A percentile compares a stretch with the other conserved stretches of the same genome.
phyloP scores from a whole-genome alignment of 35 echinoderm and acorn worm genomes.

The Ophiothrix spiculata region DNA sequence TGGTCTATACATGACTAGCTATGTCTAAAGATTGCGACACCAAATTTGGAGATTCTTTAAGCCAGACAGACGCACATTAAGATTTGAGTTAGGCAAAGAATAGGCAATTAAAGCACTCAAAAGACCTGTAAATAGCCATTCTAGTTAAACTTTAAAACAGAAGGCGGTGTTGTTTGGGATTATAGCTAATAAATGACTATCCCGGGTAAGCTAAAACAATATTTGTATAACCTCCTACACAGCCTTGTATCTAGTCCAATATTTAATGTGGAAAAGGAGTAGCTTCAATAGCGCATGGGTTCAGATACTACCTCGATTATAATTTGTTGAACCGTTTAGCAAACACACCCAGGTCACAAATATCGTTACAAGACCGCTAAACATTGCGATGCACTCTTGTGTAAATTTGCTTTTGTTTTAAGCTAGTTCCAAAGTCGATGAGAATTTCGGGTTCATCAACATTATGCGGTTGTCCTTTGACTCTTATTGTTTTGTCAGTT shows the following conservation, averaged over 20 bases:
- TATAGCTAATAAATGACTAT: background rate
- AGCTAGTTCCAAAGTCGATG: background rate
- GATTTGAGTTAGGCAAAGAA: background rate
- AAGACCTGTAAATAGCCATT: background rate
- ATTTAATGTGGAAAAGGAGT: background rate
- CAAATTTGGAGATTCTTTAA: too few relatives aligned
- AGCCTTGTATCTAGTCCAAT: background rate
- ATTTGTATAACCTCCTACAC: background rate
- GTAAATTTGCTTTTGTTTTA: background rate
- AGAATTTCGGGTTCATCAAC: too few relatives aligned
- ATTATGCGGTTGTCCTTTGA: too few relatives aligned
- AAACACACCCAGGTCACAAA: background rate
- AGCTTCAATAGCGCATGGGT: background rate
- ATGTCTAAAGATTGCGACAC: too few relatives aligned
- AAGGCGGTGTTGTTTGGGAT: background rate
- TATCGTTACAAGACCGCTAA: background rate
- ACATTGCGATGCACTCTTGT: background rate
- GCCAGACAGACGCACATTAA: too few relatives aligned
- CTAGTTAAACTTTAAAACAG: constrained; percentile 9
- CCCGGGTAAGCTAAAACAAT: background rate
- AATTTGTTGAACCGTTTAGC: background rate
- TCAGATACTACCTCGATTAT: too few relatives aligned
- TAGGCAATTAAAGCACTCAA: background rate
- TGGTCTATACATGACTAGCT: too few relatives aligned
- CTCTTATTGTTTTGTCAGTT: too few relatives aligned